A percentile compares a stretch with the other conserved stretches of the same genome.
These are phyloP conservation scores for Schmidtea mediterranea DNA, from an alignment of 1,140 invertebrate species.

Conservation along the genomic window DNA sequence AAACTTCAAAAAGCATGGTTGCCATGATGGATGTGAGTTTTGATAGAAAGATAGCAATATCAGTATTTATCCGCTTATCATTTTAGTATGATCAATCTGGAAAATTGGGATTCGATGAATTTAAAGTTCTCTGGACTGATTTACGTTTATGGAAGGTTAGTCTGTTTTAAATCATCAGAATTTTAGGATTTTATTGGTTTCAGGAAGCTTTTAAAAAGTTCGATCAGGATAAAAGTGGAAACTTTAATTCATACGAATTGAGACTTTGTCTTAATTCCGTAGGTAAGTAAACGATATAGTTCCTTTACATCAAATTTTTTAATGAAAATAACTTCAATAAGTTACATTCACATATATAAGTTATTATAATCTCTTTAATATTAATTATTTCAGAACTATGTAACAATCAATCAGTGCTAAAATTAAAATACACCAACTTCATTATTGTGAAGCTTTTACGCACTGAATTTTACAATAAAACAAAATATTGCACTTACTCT, in stretches of 20 bases:
- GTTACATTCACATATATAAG: no score
- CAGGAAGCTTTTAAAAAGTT: slow-evolving; percentile 46
- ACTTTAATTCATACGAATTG: slow-evolving; percentile 52
- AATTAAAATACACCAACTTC: no score
- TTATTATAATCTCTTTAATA: no score
- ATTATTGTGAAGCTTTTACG: no score
- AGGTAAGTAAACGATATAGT: no score
- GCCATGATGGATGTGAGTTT: slow-evolving; percentile 55
- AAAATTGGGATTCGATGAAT: slow-evolving; percentile 74
- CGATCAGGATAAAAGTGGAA: slow-evolving; percentile 49
- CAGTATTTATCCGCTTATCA: not conserved
- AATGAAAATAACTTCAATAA: no score
- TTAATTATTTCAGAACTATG: no score
- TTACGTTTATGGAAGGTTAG: slow-evolving; percentile 61
- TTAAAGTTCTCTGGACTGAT: slow-evolving; percentile 54
- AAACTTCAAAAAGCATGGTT: slow-evolving; percentile 78
- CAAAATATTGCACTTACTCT: no score
- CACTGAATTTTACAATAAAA: no score
- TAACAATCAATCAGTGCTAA: no score
- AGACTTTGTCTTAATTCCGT: slow-evolving; percentile 43
- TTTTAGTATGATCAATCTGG: slow-evolving; percentile 46
- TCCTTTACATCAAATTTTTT: slow-evolving; percentile 3
- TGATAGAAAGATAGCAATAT: not conserved
- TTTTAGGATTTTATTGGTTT: slow-evolving; percentile 21
- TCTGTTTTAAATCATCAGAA: slow-evolving; percentile 8